These are phyloP conservation scores for Clarias laeviceps DNA, from an alignment of 2,797 vertebrate species.

Conservation along the genomic window DNA sequence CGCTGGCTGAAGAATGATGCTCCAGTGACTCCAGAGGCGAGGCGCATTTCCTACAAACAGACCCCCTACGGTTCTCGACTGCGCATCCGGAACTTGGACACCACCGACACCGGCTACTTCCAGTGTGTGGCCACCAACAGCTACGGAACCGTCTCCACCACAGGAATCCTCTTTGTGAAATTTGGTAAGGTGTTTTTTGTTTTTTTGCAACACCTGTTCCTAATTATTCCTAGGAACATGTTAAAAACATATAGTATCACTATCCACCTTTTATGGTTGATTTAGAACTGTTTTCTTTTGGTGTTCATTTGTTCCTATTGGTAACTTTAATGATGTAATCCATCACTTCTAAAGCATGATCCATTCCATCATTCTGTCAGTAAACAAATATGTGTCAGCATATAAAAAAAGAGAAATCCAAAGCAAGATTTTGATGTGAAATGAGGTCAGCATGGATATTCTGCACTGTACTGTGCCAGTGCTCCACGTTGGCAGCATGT, in stretches of 20 bases:
- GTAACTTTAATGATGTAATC: conserved; percentile 16
- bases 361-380: conserved; percentile 19
- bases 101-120: conserved; percentile 97
- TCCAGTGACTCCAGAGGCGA: conserved; percentile 91
- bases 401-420: conserved; percentile 10
- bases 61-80: conserved; percentile 88
- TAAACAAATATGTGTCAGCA: conserved; percentile 30
- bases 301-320: conserved; percentile 16
- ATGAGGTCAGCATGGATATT: conserved; percentile 40
- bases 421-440: conserved; percentile 26
- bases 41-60: conserved; percentile 86
- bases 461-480: conserved; percentile 34
- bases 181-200: conserved; percentile 82
- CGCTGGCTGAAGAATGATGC: conserved; percentile 98
- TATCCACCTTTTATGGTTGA: not conserved
- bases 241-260: not conserved
- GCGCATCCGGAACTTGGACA: conserved; percentile 94
- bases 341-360: conserved; percentile 1
- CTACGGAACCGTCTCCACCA: conserved; percentile 89
- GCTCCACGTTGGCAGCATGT: conserved; percentile 58
- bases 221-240: not conserved
- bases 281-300: conserved; percentile 1
- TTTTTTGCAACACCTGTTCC: not conserved
- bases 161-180: conserved; percentile 94
- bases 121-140: conserved; percentile 91